phyloP scores from a whole-genome alignment of 2,113 vertebrate genomes.

The Puntigrus tetrazona region DNA sequence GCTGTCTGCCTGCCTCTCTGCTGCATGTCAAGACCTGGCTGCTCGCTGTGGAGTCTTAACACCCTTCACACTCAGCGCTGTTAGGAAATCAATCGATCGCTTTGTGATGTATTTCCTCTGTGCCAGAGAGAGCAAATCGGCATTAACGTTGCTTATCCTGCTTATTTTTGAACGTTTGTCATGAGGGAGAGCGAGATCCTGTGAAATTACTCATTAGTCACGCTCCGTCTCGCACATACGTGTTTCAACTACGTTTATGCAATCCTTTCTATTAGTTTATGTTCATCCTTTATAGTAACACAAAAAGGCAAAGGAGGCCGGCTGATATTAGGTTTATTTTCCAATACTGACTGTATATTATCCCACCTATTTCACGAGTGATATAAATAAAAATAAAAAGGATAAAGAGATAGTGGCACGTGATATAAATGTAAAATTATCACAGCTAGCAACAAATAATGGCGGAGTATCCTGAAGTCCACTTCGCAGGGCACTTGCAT shows the following conservation, averaged over 20 bases:
- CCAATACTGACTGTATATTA: background rate
- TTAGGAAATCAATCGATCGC: background rate
- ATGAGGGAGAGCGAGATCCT: background rate
- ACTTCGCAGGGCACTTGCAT: too few relatives aligned
- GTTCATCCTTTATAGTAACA: background rate
- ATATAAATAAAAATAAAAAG: background rate
- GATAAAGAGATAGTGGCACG: background rate
- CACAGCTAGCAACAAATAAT: too few relatives aligned
- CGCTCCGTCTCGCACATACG: background rate
- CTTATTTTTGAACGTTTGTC: background rate
- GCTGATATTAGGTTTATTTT: background rate
- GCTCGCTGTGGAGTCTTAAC: background rate
- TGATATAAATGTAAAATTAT: too few relatives aligned
- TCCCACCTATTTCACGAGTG: background rate
- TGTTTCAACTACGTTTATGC: background rate
- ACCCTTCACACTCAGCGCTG: background rate
- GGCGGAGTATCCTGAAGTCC: too few relatives aligned
- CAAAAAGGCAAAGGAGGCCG: background rate
- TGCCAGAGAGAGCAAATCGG: background rate
- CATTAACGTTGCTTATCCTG: constrained; percentile 9
- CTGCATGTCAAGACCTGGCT: constrained; percentile 11
- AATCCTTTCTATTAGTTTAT: background rate
- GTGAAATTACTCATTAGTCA: constrained; percentile 2
- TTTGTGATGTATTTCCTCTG: constrained; percentile 12
- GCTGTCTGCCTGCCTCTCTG: background rate